These are phyloP conservation scores for Lochmaea capreae DNA, from an alignment of 2,888 invertebrate genomes.

Conservation along the genomic window DNA sequence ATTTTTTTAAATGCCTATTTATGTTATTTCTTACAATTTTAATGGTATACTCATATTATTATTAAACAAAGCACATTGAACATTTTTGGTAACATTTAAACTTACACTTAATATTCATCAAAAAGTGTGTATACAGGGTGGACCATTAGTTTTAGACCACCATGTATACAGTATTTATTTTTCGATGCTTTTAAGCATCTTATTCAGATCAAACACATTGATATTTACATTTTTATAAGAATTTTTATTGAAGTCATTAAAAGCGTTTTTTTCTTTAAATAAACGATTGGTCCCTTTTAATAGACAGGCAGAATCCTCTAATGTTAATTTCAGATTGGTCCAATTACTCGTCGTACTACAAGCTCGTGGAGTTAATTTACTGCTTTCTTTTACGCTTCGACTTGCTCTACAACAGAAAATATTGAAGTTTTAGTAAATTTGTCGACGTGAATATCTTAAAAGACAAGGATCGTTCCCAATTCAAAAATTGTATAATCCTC, in stretches of 20 bases:
- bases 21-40: no score
- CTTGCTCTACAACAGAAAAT: conserved; percentile 59
- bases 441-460: not conserved
- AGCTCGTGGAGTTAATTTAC: conserved; percentile 35
- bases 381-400: conserved; percentile 59
- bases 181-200: conserved; percentile 43
- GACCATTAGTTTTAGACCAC: no score
- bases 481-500: conserved; percentile 15
- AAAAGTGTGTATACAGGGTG: no score
- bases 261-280: conserved; percentile 38
- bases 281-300: conserved; percentile 57
- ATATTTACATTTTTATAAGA: conserved; percentile 46
- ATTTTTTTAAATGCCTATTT: no score
- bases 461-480: not conserved
- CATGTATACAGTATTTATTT: conserved; percentile 1
- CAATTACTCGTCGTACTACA: conserved; percentile 44
- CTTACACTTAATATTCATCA: no score
- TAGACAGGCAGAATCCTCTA: conserved; percentile 71
- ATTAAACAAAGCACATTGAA: no score
- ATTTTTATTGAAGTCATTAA: conserved; percentile 52
- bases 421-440: conserved; percentile 54
- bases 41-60: no score
- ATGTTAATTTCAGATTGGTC: conserved; percentile 61
- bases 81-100: no score
- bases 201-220: conserved; percentile 52